Evolutionary conservation across 2,797 vertebrate species (phyloP), one percentile per base, ranked within the genome.

Genomic region (Rallus crepitans): DNA sequence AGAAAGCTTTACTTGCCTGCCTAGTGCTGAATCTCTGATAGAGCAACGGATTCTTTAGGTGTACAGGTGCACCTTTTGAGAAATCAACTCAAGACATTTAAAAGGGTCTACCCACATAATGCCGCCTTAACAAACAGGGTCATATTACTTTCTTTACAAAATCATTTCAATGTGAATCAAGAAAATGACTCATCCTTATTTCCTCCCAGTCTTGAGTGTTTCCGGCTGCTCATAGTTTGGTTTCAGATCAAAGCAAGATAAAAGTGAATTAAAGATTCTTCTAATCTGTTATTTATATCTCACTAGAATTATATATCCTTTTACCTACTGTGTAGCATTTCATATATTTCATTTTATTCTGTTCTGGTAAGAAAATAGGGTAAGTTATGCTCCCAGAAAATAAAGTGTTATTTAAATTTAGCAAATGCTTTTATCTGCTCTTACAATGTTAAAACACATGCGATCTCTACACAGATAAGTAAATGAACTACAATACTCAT

Each of bases 161-260:
- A 89, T 70, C 20, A 82, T 37, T 87, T 82, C 37, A 87, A 15
- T 61, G 28, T 60, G 72, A 92, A 92, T 65, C 2, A 24, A 65
- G 64, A 89, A 87, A 89, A 87, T 87, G 24, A 95, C 35, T 83
- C 45, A 87, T 82, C 45, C 53, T 84, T 94, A 35, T 87, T 94
- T 87, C 18, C 11, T 77, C 31, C 8, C 55, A 73, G 50, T 52
- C 37, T 86, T 85, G 90, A 83, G 91, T 78, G 68, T 89, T 91
- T 91, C 66, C 82, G 42, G 37, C 33, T 78, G 59, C 53, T 87
- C 11, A 45, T 64, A 89, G 52, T 37, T 77, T 84, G 30, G 57
- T 82, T 90, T 92, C 84, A 94, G 90, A 95, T 93, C 94, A 97
- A 95, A 96, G 85, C 37, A 89, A 96, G 89, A 93, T 96, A 80